These are phyloP conservation scores for Halesus radiatus DNA, from an alignment of 1,140 invertebrate species.

Conservation along the genomic window DNA sequence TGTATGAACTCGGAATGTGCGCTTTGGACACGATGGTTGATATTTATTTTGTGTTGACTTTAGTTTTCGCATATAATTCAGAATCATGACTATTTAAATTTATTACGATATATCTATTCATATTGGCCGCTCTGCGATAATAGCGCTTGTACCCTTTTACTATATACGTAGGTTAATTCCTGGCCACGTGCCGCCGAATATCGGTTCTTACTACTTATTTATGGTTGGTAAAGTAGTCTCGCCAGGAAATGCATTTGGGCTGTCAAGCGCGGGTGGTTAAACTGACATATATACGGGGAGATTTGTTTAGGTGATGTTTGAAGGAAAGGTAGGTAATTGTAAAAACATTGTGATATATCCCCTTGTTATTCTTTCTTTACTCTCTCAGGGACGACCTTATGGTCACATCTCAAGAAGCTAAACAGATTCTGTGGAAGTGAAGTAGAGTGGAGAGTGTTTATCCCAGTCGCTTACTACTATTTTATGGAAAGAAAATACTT, in stretches of 20 bases:
- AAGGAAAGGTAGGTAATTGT: slow-evolving; percentile 34
- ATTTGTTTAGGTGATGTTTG: slow-evolving; percentile 26
- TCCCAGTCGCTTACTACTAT: slow-evolving; percentile 20
- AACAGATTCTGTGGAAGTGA: background rate
- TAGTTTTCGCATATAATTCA: slow-evolving; percentile 55
- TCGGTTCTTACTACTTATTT: background rate
- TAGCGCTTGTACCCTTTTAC: slow-evolving; percentile 53
- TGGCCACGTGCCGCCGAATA: background rate
- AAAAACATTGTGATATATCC: slow-evolving; percentile 37
- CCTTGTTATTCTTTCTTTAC: slow-evolving; percentile 33
- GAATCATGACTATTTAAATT: slow-evolving; percentile 58
- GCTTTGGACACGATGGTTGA: slow-evolving; percentile 56
- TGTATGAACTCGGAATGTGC: slow-evolving; percentile 54
- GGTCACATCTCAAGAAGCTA: background rate
- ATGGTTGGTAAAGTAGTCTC: slow-evolving; percentile 15
- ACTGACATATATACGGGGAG: background rate
- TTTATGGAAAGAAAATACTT: slow-evolving; percentile 23
- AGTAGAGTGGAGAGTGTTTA: background rate
- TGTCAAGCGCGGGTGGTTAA: background rate
- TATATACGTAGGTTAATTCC: slow-evolving; percentile 37
- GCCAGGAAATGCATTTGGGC: background rate
- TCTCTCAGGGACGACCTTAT: slow-evolving; percentile 28
- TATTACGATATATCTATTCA: slow-evolving; percentile 52
- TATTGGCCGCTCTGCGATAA: slow-evolving; percentile 57
- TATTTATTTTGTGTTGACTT: slow-evolving; percentile 58